Conservation (phyloP, 30 jellyfish, hydroid and myxozoan species). For the Aurelia aurita region DNA sequence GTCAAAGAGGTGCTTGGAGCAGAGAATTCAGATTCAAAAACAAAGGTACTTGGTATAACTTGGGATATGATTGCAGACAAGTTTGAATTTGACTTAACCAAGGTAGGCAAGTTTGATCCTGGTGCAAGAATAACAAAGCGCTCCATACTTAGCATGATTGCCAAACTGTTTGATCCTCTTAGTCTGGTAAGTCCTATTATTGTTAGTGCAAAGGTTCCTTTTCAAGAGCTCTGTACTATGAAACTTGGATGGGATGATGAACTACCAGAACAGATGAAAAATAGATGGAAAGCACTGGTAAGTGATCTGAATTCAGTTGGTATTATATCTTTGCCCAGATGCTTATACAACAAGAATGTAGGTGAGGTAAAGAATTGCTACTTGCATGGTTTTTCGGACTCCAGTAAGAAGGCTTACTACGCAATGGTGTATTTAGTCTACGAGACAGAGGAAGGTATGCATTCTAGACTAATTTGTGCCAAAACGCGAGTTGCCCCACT, state of each 20-base stretch:
- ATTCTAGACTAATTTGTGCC: conserved; percentile 17
- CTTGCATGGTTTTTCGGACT: conserved; percentile 19
- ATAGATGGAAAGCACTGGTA: conserved; percentile 25
- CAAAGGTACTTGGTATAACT: no score
- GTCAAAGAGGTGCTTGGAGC: no score
- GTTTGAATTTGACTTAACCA: no score
- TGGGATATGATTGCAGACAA: no score
- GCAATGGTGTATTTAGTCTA: conserved; percentile 1
- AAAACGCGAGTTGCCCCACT: conserved; percentile 14
- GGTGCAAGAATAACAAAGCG: conserved; percentile 25
- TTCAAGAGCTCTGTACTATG: conserved; percentile 34
- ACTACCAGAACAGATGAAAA: conserved; percentile 1
- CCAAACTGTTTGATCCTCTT: conserved; percentile 43
- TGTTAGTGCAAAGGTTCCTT: conserved; percentile 24
- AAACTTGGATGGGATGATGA: conserved; percentile 63
- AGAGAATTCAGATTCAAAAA: no score
- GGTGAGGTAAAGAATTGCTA: conserved; percentile 6
- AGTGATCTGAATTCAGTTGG: conserved; percentile 10
- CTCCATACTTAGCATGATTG: conserved; percentile 13
- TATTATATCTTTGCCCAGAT: conserved; percentile 9
- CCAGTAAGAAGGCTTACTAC: conserved; percentile 37
- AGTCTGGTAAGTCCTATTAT: conserved; percentile 43
- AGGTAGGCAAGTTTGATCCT: background rate
- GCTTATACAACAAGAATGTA: conserved; percentile 4
- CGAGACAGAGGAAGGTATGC: no score